Evolutionary conservation across 2,888 invertebrate species (phyloP).

Genomic region (Bellardia pandia): DNA sequence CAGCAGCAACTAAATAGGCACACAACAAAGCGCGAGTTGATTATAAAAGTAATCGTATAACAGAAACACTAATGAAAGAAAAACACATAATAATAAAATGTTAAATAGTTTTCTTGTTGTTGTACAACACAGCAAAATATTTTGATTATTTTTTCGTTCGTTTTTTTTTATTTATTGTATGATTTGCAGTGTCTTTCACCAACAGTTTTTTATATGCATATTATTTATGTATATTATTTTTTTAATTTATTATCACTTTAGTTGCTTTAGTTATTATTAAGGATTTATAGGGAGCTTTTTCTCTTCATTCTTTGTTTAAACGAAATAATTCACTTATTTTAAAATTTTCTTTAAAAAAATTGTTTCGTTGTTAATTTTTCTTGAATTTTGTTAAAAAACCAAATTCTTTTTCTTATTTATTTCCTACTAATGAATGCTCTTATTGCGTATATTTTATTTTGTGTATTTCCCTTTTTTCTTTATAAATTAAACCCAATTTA

Average conservation of each 20-base stretch:
- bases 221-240: constrained; percentile 2
- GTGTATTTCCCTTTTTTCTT: not conserved
- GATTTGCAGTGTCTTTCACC: not conserved
- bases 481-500: constrained; percentile 28
- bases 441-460: constrained; percentile 38
- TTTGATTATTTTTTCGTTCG: constrained; percentile 63
- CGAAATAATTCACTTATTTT: not conserved
- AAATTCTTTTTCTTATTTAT: not conserved
- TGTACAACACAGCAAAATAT: constrained; percentile 73
- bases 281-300: not conserved
- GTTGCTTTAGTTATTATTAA: constrained; percentile 19
- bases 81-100: constrained; percentile 14
- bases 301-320: not conserved
- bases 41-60: constrained; percentile 48
- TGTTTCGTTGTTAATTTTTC: constrained; percentile 14
- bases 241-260: constrained; percentile 26
- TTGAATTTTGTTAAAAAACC: constrained; percentile 9
- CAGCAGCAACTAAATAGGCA: constrained; percentile 25
- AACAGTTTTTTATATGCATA: not conserved
- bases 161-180: constrained; percentile 28
- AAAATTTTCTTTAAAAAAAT: constrained; percentile 1
- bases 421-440: not conserved
- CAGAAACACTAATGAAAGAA: constrained; percentile 39
- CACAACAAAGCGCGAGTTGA: constrained; percentile 54
- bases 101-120: constrained; percentile 58